phyloP scores from a whole-genome alignment of 2,797 vertebrate genomes.

The Phataginus tricuspis region DNA sequence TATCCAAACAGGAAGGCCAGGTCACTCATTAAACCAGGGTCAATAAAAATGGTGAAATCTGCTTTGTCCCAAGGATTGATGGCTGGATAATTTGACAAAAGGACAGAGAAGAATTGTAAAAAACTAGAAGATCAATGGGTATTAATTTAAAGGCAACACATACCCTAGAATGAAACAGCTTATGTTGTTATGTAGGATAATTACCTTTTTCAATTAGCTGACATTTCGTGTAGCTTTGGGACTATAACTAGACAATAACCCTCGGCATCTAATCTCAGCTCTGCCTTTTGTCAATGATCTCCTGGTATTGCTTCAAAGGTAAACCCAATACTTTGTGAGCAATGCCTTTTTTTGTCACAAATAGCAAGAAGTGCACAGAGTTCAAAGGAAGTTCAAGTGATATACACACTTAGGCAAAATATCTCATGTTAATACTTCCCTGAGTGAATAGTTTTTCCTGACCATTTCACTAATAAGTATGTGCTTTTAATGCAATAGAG shows the following conservation, averaged over 20 bases:
- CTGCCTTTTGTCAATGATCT: constrained; percentile 82
- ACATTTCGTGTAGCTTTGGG: constrained; percentile 89
- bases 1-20: constrained; percentile 90
- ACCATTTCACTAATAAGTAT: constrained; percentile 55
- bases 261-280: constrained; percentile 88
- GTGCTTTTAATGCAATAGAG: constrained; percentile 17
- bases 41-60: constrained; percentile 91
- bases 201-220: constrained; percentile 95
- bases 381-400: constrained; percentile 86
- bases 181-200: constrained; percentile 92
- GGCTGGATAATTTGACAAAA: constrained; percentile 91
- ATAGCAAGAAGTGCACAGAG: constrained; percentile 65
- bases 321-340: constrained; percentile 78
- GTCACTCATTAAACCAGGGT: constrained; percentile 91
- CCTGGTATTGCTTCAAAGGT: constrained; percentile 80
- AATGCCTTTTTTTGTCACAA: constrained; percentile 82
- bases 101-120: constrained; percentile 89
- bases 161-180: constrained; percentile 92
- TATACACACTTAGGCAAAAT: constrained; percentile 37
- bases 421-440: neutral
- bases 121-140: constrained; percentile 92
- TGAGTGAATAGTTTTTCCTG: constrained; percentile 39
- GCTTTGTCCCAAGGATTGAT: constrained; percentile 92
- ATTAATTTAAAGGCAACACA: constrained; percentile 94
- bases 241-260: constrained; percentile 87